Base-by-base conservation (phyloP, 2,113 vertebrate species). In the Microtus oregoni region DNA sequence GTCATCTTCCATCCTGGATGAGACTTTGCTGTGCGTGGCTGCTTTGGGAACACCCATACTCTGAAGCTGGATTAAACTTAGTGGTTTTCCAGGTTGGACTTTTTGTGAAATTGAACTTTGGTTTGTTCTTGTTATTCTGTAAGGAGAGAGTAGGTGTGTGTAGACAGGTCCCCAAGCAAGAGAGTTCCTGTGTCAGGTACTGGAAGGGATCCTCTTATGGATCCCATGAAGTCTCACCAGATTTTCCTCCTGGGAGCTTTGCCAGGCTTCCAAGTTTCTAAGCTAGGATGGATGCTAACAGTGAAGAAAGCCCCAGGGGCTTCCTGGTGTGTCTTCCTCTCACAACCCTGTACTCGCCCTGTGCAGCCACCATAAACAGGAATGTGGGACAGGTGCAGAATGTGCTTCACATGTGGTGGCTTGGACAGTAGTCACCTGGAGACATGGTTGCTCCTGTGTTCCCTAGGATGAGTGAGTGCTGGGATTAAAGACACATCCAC, bases 401-500 rank as follows among this genome's bases (percentile, higher is more conserved):
- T 24, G 63, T 47, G 41, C 91, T 86, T 28, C 68, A 94, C 67
- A 68, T 78, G 63, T 50, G 61, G 44, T 82, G 91, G 72, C 87
- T 94, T 58, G 47, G 41, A 58, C 35, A 50, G 73, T 52, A 44
- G 76, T 88, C 65, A 50, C 32, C 81, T 90, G 89, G 92, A 95
- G 50, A 78, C 41, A 38, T 44, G 2, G 19, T 28, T 63, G 38
- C 52, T 55, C 12, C 68, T 13, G n/a, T 44, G 41, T 92, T 81
- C 89, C 38, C 0, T 35, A 76, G 91, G 83, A 65, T 87, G 81
- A 79, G 75, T 88, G 68, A 73, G 86, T 73, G 1, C 13, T 87
- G 86, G 61, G 70, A 92, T 97, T 92, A 91, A 76, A 61, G 89
- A 87, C 72, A 89, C 73, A 38, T 86, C n/a, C 28, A 30, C 58